These are phyloP conservation scores for Agapostemon virescens DNA, from an alignment of 2,888 invertebrate species.

Conservation along the genomic window DNA sequence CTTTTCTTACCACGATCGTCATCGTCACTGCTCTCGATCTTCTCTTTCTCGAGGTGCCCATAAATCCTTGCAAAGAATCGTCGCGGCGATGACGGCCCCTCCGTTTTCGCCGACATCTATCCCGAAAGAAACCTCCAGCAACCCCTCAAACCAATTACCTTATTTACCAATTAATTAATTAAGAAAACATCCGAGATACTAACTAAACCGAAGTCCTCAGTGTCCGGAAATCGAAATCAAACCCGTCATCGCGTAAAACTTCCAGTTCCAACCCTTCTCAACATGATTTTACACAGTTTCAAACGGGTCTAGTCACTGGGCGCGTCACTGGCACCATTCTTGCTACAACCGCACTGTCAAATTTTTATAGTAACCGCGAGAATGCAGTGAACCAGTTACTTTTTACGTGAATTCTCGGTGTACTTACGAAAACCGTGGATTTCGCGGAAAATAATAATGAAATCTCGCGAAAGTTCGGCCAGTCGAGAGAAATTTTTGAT, in stretches of 20 bases:
- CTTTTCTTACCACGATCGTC: slow-evolving; percentile 50
- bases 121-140: neutral
- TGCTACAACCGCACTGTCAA: neutral
- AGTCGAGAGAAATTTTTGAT: neutral
- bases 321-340: neutral
- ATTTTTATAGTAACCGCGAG: neutral
- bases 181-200: neutral
- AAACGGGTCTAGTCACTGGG: neutral
- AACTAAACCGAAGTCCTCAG: neutral
- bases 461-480: neutral
- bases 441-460: neutral
- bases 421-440: neutral
- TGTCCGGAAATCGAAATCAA: neutral
- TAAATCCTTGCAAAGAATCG: slow-evolving; percentile 91
- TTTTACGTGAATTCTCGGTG: neutral
- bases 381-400: neutral
- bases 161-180: too few relatives aligned
- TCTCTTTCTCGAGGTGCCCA: slow-evolving; percentile 85
- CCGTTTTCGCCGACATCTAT: slow-evolving; percentile 70
- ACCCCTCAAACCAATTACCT: neutral
- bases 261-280: neutral
- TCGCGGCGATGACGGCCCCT: slow-evolving; percentile 87
- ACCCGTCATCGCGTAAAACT: neutral
- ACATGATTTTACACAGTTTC: neutral
- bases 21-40: slow-evolving; percentile 54